phyloP scores from a whole-genome alignment of 2,113 vertebrate genomes.

The Xerus inauris region DNA sequence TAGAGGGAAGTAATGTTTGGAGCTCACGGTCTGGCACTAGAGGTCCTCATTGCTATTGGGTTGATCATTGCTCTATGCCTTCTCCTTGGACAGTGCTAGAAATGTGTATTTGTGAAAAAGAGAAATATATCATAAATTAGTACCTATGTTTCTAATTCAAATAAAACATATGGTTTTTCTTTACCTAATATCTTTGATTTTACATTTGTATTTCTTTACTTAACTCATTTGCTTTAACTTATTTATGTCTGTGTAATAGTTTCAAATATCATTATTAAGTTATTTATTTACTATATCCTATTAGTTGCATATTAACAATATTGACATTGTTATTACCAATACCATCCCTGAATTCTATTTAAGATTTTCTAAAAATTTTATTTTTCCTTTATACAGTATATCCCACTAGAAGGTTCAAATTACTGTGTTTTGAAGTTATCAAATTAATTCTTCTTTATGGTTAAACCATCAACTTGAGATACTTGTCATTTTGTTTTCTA shows the following conservation, averaged over 20 bases:
- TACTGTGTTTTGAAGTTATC: background rate
- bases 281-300: background rate
- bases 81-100: background rate
- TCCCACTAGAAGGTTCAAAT: background rate
- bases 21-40: conserved; percentile 4
- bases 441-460: background rate
- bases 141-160: conserved; percentile 9
- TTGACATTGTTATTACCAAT: background rate
- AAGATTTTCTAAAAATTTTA: conserved; percentile 29
- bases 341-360: background rate
- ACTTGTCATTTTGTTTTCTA: background rate
- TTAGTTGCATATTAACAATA: background rate
- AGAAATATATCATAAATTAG: background rate
- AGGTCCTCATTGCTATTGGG: background rate
- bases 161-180: background rate
- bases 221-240: background rate
- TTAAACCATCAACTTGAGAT: conserved; percentile 5
- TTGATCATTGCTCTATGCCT: background rate
- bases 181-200: conserved; percentile 30
- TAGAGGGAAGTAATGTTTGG: background rate
- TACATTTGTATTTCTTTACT: conserved; percentile 30
- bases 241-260: background rate
- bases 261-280: conserved; percentile 10
- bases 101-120: background rate
- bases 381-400: conserved; percentile 7